Evolutionary conservation across 2,797 vertebrate species (phyloP).

Genomic region (Triplophysa yarkandensis): DNA sequence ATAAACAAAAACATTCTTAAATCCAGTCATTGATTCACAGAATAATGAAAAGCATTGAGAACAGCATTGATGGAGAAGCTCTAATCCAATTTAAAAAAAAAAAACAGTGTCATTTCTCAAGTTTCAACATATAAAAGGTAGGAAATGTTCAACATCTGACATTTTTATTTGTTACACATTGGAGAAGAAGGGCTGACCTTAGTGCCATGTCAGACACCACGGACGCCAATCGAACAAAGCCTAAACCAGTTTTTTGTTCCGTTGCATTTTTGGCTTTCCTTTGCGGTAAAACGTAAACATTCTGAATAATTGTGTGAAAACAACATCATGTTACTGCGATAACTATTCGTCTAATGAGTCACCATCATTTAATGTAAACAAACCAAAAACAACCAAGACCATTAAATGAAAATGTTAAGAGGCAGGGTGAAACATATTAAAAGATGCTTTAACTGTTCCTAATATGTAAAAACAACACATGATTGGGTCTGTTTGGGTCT

Average conservation of each 20-base stretch:
- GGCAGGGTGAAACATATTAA: constrained; percentile 1
- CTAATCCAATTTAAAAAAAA: too few species aligned
- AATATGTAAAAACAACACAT: constrained; percentile 1
- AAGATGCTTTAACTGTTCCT: not conserved
- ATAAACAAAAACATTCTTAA: constrained; percentile 19
- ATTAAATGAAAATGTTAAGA: constrained; percentile 1
- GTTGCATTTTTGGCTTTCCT: not conserved
- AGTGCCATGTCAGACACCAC: not conserved
- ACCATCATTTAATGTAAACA: not conserved
- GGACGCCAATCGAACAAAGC: not conserved
- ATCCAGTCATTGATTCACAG: constrained; percentile 1
- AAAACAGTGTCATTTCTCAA: not conserved
- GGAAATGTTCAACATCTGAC: not conserved
- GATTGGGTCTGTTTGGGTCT: constrained; percentile 46
- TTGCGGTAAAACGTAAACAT: not conserved
- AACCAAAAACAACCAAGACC: not conserved
- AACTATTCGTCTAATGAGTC: not conserved
- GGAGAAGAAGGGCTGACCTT: not conserved
- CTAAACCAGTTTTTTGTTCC: not conserved
- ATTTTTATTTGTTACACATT: not conserved
- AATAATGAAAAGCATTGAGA: not conserved
- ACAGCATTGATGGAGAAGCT: too few species aligned
- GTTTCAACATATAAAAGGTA: not conserved
- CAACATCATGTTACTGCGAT: not conserved
- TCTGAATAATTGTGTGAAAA: not conserved